Base-by-base conservation (phyloP, 2,888 invertebrate species). In the Labia minor region DNA sequence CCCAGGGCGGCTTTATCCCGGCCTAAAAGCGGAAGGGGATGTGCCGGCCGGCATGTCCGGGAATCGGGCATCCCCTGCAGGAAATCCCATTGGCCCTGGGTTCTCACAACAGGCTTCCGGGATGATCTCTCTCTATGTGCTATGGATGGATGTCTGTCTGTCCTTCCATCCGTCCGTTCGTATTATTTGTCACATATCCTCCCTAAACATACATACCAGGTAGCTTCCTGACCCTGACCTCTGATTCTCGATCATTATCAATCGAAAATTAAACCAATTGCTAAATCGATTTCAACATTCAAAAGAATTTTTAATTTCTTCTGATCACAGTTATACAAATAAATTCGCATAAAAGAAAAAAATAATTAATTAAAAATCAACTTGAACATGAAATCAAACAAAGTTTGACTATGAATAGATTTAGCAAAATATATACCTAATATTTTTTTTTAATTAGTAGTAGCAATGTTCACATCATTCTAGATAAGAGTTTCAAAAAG, bases 1-100 rank as follows among this genome's bases (percentile, higher is more conserved):
- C 49, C 49, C 49, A 49, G 49, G 49, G 49, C 49, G 49, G 49
- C 49, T 49, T 49, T 49, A 49, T 49, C 49, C 49, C 49, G 49
- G 49, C 14, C 16, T 16, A 10, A 10, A 49, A 49, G 49, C 49
- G 49, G 49, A 49, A 49, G 49, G 49, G 49, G 49, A 49, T 49
- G 49, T 49, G 49, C 49, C 49, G 49, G 49, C 49, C 49, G 49
- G 49, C 49, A 49, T 49, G 49, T 49, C 49, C 49, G 49, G 49
- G 49, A 49, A 49, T 49, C 49, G 16, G 49, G 49, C 49, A 49
- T 49, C 49, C 49, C 49, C 49, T 49, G 49, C 49, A 49, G 49
- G 49, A 49, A 49, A 49, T 49, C 49, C 49, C 49, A 49, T 49
- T 49, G 49, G 49, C 49, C 49, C 49, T 49, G 49, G 49, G 49